phyloP scores from a whole-genome alignment of 2,113 vertebrate species.

The Leucosticte australis region DNA sequence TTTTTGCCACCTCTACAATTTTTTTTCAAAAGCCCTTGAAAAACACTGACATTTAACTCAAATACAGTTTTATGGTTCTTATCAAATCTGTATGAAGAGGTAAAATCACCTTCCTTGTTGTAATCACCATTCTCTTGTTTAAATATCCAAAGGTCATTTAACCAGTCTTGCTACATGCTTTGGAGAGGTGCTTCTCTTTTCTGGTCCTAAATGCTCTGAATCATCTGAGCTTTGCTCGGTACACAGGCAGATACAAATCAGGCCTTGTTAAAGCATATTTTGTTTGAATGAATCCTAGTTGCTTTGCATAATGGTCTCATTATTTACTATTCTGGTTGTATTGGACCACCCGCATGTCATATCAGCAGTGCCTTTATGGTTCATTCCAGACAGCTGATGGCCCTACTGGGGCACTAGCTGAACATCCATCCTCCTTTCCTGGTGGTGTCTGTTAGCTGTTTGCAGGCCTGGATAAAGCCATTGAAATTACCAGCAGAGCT shows the following conservation, averaged over 20 bases:
- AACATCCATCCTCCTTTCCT: neutral
- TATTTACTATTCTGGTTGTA: neutral
- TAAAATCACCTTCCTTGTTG: slow-evolving; percentile 11
- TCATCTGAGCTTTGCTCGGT: neutral
- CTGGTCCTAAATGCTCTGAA: neutral
- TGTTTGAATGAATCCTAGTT: neutral
- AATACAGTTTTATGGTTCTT: neutral
- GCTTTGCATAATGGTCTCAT: neutral
- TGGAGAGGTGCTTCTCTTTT: neutral
- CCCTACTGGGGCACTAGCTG: neutral
- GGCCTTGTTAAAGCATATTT: neutral
- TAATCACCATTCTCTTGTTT: neutral
- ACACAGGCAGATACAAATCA: neutral
- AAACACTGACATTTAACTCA: neutral
- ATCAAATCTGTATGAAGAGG: neutral
- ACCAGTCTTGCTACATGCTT: neutral
- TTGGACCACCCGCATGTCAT: neutral
- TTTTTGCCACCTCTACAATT: neutral
- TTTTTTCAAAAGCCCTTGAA: neutral
- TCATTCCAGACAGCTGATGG: neutral
- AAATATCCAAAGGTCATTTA: slow-evolving; percentile 7
- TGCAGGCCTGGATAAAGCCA: neutral
- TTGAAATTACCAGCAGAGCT: fast-evolving
- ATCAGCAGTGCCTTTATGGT: neutral
- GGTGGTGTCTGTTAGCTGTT: neutral